A percentile compares a stretch with the other conserved stretches of the same genome.
Evolutionary conservation across 2,888 invertebrate species (phyloP).

Genomic region (Eilema depressum): DNA sequence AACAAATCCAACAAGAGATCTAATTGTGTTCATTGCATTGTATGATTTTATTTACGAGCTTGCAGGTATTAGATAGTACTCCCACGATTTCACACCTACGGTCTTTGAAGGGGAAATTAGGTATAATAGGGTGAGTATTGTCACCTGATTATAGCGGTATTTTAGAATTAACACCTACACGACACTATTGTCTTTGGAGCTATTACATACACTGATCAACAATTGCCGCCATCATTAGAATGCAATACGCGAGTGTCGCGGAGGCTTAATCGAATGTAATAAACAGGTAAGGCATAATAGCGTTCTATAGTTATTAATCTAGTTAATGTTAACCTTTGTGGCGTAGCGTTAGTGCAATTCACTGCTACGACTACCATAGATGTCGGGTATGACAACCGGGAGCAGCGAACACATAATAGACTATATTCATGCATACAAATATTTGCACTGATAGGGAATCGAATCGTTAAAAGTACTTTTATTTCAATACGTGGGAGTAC

Average conservation of each 20-base stretch:
- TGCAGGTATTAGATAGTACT: background rate
- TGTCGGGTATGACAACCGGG: no score
- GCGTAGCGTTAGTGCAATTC: no score
- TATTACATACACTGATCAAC: conserved; percentile 1
- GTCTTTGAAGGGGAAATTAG: background rate
- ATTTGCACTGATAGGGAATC: no score
- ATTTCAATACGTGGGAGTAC: no score
- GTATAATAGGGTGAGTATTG: background rate
- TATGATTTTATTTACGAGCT: background rate
- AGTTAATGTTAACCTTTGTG: no score
- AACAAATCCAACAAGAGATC: background rate
- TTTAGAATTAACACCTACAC: background rate
- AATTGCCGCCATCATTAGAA: background rate
- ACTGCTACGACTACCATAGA: no score
- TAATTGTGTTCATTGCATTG: conserved; percentile 2
- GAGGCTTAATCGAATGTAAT: background rate
- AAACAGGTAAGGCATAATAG: no score
- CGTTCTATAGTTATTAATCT: no score
- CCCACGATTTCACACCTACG: conserved; percentile 1
- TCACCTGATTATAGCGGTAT: background rate
- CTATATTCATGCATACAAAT: no score
- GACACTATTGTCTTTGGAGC: background rate
- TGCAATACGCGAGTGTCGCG: background rate
- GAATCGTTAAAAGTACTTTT: no score
- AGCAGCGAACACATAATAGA: no score